Conservation (phyloP, 2,113 vertebrate species). For the Lampris incognitus region DNA sequence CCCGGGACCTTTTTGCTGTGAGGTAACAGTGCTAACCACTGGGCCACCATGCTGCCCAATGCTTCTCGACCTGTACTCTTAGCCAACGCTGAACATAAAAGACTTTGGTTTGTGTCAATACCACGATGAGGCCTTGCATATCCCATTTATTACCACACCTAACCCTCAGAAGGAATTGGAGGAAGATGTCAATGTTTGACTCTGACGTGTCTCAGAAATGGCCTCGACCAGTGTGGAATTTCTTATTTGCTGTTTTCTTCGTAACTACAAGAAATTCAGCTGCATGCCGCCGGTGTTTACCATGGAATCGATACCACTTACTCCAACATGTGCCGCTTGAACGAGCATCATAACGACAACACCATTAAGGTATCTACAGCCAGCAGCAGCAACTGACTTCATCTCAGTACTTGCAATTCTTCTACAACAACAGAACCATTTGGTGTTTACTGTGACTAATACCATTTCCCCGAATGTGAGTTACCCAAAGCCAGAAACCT, state of each 20-base stretch:
- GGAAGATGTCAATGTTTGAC: conserved; percentile 15
- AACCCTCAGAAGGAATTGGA: conserved; percentile 26
- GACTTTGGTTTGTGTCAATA: conserved; percentile 26
- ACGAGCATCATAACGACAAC: conserved; percentile 14
- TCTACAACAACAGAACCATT: background rate
- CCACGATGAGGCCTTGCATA: conserved; percentile 38
- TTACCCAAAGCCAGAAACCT: no score
- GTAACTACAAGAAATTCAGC: background rate
- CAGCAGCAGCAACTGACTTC: background rate
- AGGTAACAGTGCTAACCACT: no score
- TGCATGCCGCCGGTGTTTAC: conserved; percentile 1
- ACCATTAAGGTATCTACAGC: conserved; percentile 3
- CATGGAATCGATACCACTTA: conserved; percentile 44
- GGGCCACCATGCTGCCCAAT: no score
- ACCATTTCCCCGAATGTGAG: no score
- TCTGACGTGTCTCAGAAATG: conserved; percentile 1
- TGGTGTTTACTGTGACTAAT: background rate
- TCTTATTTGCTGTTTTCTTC: conserved; percentile 20
- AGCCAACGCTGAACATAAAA: no score
- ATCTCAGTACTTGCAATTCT: background rate
- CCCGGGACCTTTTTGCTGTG: no score
- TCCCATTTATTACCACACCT: conserved; percentile 49
- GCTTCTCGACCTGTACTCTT: no score
- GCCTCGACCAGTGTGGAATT: background rate
- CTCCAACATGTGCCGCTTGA: background rate